Base-by-base conservation (phyloP, 1,140 invertebrate genomes). In the Ladona fulva region DNA sequence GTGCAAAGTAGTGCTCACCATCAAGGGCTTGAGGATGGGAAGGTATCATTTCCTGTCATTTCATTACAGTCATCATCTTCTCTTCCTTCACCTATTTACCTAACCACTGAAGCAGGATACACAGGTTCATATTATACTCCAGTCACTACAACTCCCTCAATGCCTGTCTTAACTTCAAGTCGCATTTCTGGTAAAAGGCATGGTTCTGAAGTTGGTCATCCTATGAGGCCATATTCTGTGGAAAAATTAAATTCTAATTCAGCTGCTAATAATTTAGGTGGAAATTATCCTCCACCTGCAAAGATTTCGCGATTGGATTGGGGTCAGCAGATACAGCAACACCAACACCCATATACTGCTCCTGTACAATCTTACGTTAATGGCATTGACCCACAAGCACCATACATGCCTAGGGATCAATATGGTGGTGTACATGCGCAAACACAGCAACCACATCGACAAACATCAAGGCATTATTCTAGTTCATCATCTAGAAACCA, bases 251-350 rank as follows among this genome's bases (percentile, higher is more conserved):
- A 25, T 74, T 29, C 22, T 77, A 14, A 12, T 78, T 66, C 76
- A 14, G n/a, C 79, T 75, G 76, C 78, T 19, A 74, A 74, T 12
- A 0, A 11, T 79, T 16, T 80, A 75, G 76, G 10, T 78, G 79
- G 14, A 81, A 82, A 19, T 80, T 81, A 11, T 25, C 77, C 0
- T n/a, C 82, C 7, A 83, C 86, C 8, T 83, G 80, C 79, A 86
- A 90, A 83, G 80, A 84, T 87, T 22, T 81, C 87, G 0, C 87
- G 87, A 79, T 78, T 86, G 0, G 88, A 89, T 78, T 90, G 89
- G 89, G 82, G 85, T 77, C 81, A 86, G 37, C 79, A 81, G 74
- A 29, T 78, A 24, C 74, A 82, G 76, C 74, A 78, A 66, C 52
- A 66, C 14, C 52, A 66, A 66, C 52, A 66, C 12, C 5, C 52